Evolutionary conservation across 2,888 invertebrate species (phyloP).

Genomic region (Tetranychus truncatus): DNA sequence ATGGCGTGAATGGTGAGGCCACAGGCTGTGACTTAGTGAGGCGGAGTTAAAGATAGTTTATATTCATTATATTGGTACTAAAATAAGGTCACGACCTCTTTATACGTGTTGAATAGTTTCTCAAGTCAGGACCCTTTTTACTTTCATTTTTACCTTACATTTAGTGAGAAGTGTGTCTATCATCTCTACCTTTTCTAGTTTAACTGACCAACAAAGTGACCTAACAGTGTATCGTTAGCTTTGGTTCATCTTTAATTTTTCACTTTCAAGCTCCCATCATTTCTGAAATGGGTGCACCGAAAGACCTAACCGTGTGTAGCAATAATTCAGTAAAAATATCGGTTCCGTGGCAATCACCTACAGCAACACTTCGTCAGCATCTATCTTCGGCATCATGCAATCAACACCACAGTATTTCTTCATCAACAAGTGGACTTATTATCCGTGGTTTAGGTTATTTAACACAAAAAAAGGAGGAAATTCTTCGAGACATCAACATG

Average conservation of each 20-base stretch:
- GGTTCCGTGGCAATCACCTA: not conserved
- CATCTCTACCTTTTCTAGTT: not conserved
- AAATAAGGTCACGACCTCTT: not conserved
- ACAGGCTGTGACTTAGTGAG: not conserved
- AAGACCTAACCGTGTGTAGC: not conserved
- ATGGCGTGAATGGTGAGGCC: not conserved
- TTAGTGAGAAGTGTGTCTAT: not conserved
- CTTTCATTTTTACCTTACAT: not conserved
- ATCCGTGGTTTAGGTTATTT: conserved; percentile 5
- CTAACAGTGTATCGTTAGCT: not conserved
- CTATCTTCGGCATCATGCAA: not conserved
- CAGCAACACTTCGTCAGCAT: not conserved
- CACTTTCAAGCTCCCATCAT: not conserved
- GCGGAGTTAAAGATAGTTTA: not conserved
- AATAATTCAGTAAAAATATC: conserved; percentile 8
- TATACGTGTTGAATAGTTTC: not conserved
- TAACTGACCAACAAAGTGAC: not conserved
- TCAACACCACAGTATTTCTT: not conserved
- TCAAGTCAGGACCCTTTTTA: not conserved
- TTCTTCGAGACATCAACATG: conserved; percentile 9
- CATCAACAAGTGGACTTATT: not conserved
- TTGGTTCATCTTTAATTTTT: not conserved
- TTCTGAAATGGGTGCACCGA: not conserved
- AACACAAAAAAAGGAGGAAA: not conserved
- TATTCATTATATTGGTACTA: not conserved